phyloP scores from a whole-genome alignment of 2,797 vertebrate genomes.

The Amblyopsis hoosieri region DNA sequence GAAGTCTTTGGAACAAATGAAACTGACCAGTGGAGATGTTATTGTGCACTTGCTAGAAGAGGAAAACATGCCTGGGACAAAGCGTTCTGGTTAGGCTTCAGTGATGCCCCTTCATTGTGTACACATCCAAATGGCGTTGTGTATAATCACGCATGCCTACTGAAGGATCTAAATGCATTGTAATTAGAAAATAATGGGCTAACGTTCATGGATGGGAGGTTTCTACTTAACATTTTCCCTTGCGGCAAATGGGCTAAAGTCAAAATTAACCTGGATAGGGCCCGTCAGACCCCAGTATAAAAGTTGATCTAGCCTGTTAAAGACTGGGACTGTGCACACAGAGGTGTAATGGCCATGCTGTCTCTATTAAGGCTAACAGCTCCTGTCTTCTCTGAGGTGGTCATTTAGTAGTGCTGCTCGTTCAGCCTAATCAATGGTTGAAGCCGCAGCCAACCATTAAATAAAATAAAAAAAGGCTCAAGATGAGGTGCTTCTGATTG shows the following conservation, averaged over 20 bases:
- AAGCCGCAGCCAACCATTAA: slow-evolving; percentile 92
- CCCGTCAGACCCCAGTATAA: slow-evolving; percentile 74
- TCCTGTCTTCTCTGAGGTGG: slow-evolving; percentile 85
- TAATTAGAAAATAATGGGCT: slow-evolving; percentile 83
- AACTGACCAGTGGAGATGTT: slow-evolving; percentile 4
- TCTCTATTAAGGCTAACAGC: slow-evolving; percentile 84
- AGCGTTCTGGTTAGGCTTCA: slow-evolving; percentile 38
- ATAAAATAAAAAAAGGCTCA: slow-evolving; percentile 87
- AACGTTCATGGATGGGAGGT: slow-evolving; percentile 76
- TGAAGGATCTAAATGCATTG: slow-evolving; percentile 71
- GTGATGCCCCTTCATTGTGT: slow-evolving; percentile 55
- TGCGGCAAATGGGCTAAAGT: slow-evolving; percentile 76
- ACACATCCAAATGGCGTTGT: slow-evolving; percentile 66
- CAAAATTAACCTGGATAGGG: slow-evolving; percentile 75
- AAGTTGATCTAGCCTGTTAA: slow-evolving; percentile 78
- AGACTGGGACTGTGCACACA: slow-evolving; percentile 63
- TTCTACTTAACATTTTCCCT: slow-evolving; percentile 83
- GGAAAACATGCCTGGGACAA: not conserved
- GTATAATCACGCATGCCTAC: slow-evolving; percentile 70
- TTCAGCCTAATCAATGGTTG: slow-evolving; percentile 91
- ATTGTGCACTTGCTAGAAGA: slow-evolving; percentile 13
- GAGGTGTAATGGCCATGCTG: slow-evolving; percentile 77
- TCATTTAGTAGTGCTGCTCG: slow-evolving; percentile 92
- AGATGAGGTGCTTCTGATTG: slow-evolving; percentile 93
- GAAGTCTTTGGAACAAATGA: slow-evolving; percentile 27